Evolutionary conservation across 2,888 invertebrate species (phyloP).

Genomic region (Octonoba sinensis): DNA sequence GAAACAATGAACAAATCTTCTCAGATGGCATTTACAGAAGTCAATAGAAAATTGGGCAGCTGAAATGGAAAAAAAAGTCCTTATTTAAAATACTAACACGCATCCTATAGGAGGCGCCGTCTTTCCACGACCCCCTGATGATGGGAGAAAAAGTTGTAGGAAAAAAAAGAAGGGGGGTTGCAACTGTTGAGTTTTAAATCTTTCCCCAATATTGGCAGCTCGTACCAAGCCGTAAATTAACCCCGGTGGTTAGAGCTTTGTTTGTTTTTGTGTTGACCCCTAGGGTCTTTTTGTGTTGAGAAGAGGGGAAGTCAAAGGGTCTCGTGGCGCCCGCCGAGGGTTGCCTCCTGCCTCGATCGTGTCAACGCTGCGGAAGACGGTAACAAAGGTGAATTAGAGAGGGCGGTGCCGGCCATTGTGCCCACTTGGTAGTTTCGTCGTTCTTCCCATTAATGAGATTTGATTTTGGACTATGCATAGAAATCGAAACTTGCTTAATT

Average conservation of each 20-base stretch:
- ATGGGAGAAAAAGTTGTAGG: neutral
- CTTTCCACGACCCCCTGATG: conserved; percentile 3
- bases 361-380: conserved; percentile 40
- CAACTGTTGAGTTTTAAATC: neutral
- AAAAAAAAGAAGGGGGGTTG: neutral
- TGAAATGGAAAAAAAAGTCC: neutral
- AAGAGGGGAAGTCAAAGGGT: conserved; percentile 73
- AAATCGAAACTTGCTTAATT: too few relatives aligned
- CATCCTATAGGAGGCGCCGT: conserved; percentile 42
- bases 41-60: neutral
- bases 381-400: neutral
- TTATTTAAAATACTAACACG: conserved; percentile 33
- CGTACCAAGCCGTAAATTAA: conserved; percentile 53
- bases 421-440: too few relatives aligned
- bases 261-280: conserved; percentile 47
- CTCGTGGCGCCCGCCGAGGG: conserved; percentile 69
- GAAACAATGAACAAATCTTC: too few relatives aligned
- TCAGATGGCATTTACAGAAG: too few relatives aligned
- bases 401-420: too few relatives aligned
- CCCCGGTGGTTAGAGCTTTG: conserved; percentile 47
- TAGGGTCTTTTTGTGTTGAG: conserved; percentile 33
- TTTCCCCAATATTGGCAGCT: conserved; percentile 44
- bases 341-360: conserved; percentile 61
- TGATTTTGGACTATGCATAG: too few relatives aligned
- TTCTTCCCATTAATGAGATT: too few relatives aligned